Percentiles rank a stretch among this genome's conserved stretches.
Conservation (phyloP, 2,797 vertebrate genomes). For the Aeoliscus strigatus region DNA sequence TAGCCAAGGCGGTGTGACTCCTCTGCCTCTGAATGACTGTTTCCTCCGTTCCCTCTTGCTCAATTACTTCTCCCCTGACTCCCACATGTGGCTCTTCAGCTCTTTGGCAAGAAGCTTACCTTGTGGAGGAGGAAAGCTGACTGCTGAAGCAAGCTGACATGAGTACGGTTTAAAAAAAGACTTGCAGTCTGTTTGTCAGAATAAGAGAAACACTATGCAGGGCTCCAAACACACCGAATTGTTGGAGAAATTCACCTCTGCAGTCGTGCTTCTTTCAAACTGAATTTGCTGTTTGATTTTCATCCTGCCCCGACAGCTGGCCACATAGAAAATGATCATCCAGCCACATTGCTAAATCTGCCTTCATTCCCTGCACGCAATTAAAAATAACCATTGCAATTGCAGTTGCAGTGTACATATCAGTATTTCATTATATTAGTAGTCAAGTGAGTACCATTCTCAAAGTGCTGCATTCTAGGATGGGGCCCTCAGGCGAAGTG, state of each 20-base stretch:
- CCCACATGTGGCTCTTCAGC: slow-evolving; percentile 62
- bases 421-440: slow-evolving; percentile 41
- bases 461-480: slow-evolving; percentile 34
- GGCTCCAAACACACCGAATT: slow-evolving; percentile 2
- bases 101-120: slow-evolving; percentile 54
- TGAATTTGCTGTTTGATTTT: slow-evolving; percentile 21
- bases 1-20: slow-evolving; percentile 47
- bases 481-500: slow-evolving; percentile 20
- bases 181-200: slow-evolving; percentile 8
- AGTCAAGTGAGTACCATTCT: slow-evolving; percentile 28
- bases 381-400: slow-evolving; percentile 34
- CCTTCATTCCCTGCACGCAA: background rate
- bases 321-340: slow-evolving; percentile 37
- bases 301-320: slow-evolving; percentile 27
- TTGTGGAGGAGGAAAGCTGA: slow-evolving; percentile 55
- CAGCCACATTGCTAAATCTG: slow-evolving; percentile 24
- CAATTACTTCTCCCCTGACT: slow-evolving; percentile 67
- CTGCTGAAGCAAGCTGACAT: slow-evolving; percentile 12
- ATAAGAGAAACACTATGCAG: background rate
- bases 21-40: slow-evolving; percentile 50
- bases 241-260: slow-evolving; percentile 16
- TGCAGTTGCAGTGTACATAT: slow-evolving; percentile 33
- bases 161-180: slow-evolving; percentile 32
- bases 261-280: slow-evolving; percentile 17
- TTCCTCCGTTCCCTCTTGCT: slow-evolving; percentile 60